Percentiles rank a stretch among this genome's conserved stretches.
Evolutionary conservation across 2,888 invertebrate genomes (phyloP).

Genomic region (Nemotelus pantherinus): DNA sequence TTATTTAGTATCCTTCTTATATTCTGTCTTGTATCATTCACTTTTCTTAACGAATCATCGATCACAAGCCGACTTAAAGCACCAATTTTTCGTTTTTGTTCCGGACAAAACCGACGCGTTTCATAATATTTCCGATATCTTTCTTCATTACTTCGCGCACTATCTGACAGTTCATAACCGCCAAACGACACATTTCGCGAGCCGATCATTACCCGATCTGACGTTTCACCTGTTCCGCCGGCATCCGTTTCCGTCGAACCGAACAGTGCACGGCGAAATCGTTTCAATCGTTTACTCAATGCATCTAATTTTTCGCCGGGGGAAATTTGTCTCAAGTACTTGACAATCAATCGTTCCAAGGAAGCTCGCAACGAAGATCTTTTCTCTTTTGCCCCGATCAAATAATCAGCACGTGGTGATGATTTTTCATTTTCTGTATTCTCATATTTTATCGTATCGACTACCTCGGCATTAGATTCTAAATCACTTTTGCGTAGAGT

Average conservation of each 20-base stretch:
- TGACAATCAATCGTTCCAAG: conserved; percentile 54
- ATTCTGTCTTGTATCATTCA: conserved; percentile 58
- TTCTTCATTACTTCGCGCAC: conserved; percentile 30
- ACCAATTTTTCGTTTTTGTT: conserved; percentile 52
- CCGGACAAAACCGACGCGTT: conserved; percentile 45
- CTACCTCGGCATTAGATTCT: conserved; percentile 28
- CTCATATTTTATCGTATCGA: conserved; percentile 4
- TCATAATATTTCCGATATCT: conserved; percentile 36
- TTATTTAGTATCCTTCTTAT: conserved; percentile 67
- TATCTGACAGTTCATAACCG: conserved; percentile 35
- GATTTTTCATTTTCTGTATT: not conserved
- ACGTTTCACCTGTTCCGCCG: not conserved
- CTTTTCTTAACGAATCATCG: conserved; percentile 53
- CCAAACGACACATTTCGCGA: conserved; percentile 44
- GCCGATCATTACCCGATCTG: conserved; percentile 45
- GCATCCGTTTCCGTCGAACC: conserved; percentile 44
- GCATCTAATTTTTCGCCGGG: conserved; percentile 51
- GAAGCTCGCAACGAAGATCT: conserved; percentile 52
- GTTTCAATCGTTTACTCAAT: conserved; percentile 42
- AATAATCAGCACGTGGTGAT: conserved; percentile 42
- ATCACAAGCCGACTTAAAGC: conserved; percentile 54
- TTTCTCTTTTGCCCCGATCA: conserved; percentile 50
- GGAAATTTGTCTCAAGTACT: conserved; percentile 54
- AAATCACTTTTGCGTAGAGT: conserved; percentile 52
- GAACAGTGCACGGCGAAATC: conserved; percentile 38